phyloP scores from a whole-genome alignment of 2,797 vertebrate genomes.

The Phylloscopus collybita region DNA sequence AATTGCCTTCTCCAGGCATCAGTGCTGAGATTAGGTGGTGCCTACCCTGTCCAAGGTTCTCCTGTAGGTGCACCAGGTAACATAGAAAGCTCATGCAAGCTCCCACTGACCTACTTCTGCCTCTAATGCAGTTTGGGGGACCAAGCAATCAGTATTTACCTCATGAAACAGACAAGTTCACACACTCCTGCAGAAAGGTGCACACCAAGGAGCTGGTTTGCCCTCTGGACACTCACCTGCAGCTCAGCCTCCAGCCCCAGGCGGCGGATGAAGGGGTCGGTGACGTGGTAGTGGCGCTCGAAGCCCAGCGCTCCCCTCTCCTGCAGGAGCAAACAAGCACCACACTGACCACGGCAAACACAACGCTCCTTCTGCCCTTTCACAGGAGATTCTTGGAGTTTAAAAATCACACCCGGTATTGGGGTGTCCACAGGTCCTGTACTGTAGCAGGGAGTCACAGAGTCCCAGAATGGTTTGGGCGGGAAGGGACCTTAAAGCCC shows the following conservation, averaged over 20 bases:
- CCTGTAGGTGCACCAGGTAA: not conserved
- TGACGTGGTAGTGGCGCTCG: slow-evolving; percentile 93
- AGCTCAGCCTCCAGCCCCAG: slow-evolving; percentile 95
- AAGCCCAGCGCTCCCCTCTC: slow-evolving; percentile 90
- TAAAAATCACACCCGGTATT: not conserved
- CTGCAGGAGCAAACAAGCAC: slow-evolving; percentile 69
- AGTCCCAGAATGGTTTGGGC: not conserved
- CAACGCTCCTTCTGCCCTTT: not conserved
- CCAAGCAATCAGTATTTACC: not conserved
- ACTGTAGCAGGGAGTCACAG: not conserved
- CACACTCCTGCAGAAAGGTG: rapidly evolving
- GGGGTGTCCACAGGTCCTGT: not conserved
- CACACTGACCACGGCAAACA: not conserved
- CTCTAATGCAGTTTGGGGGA: not conserved
- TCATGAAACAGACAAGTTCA: not conserved
- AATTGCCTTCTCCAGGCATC: not conserved
- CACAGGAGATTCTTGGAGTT: not conserved
- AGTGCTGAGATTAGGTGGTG: not conserved
- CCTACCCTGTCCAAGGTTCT: not conserved
- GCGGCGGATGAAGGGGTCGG: slow-evolving; percentile 94
- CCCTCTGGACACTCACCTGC: slow-evolving; percentile 81
- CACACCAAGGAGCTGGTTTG: not conserved
- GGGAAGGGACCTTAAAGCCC: not conserved
- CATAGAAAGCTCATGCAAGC: not conserved
- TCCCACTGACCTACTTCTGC: not conserved